Base-by-base conservation (phyloP, 2,113 vertebrate species). In the Aptenodytes patagonicus region DNA sequence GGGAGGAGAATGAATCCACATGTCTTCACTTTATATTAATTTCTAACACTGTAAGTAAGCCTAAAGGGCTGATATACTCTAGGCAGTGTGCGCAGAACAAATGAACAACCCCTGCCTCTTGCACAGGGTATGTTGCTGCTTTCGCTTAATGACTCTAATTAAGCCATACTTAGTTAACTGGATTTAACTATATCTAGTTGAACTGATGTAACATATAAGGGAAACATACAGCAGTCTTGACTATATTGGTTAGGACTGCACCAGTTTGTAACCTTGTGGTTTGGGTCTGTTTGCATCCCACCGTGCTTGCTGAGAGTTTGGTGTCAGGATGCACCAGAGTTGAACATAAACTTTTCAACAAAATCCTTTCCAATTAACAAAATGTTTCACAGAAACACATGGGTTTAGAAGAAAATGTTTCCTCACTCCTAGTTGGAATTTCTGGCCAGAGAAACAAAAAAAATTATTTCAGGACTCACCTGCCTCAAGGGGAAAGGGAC, bases 21-120 rank as follows among this genome's bases (percentile, higher is more conserved):
- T 94, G 93, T 93, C 93, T 87, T 77, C 88, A 87, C 72, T 90
- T 90, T 65, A 70, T 89, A 94, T 85, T 94, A 77, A 90, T 96
- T 95, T 84, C 81, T 89, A 76, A 26, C 40, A 38, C 49, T 80
- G 25, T 71, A 40, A 75, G 73, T 40, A 55, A 49, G 8, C 64
- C 34, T 52, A 40, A 68, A 84, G 71, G 62, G 32, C 75, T 85
- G 66, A 58, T 80, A 88, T 31, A 34, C 49, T 55, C 36, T 18
- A n/a, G 65, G 65, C 81, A 76, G 13, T 2, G 6, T 38, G 46
- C 5, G 6, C 46, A 62, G 80, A 91, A 52, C 76, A 73, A 93
- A 84, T 90, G 80, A 61, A 64, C 44, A 87, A 13, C 8, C 3
- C 24, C n/a, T 69, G 52, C n/a, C 18, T 47, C 81, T 72, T 60